A percentile compares a stretch with the other conserved stretches of the same genome.
Conservation (phyloP, 2,797 vertebrate genomes). For the Mallotus villosus region DNA sequence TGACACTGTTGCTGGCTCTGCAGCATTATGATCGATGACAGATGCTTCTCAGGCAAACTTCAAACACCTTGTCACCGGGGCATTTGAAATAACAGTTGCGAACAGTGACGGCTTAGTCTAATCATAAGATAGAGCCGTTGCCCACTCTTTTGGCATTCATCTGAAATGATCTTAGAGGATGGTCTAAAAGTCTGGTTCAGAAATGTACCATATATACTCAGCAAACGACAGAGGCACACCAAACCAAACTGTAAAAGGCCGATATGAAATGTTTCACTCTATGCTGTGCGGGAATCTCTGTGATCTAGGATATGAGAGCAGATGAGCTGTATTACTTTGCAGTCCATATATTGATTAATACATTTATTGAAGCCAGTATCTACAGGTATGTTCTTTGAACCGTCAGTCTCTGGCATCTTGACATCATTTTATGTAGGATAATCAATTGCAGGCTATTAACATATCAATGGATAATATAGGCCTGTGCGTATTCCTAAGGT, state of each 20-base stretch:
- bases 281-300: not conserved
- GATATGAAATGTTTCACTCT: not conserved
- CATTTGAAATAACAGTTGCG: conserved; percentile 51
- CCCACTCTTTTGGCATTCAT: conserved; percentile 9
- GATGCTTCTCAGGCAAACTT: conserved; percentile 55
- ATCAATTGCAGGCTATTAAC: conserved; percentile 14
- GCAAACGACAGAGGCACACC: not conserved
- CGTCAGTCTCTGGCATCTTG: not conserved
- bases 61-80: conserved; percentile 51
- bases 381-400: not conserved
- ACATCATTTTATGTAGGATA: conserved; percentile 17
- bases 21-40: conserved; percentile 66
- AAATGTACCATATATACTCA: not conserved
- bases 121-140: conserved; percentile 35
- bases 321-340: not conserved
- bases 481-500: conserved; percentile 2
- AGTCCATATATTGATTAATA: not conserved
- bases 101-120: conserved; percentile 29
- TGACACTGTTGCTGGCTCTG: conserved; percentile 59
- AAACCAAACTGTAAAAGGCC: conserved; percentile 2
- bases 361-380: not conserved
- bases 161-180: not conserved
- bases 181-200: not conserved
- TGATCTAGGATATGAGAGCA: not conserved
- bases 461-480: conserved; percentile 8